Evolutionary conservation across 2,888 invertebrate species (phyloP).

Genomic region (Leptogaster cylindrica): DNA sequence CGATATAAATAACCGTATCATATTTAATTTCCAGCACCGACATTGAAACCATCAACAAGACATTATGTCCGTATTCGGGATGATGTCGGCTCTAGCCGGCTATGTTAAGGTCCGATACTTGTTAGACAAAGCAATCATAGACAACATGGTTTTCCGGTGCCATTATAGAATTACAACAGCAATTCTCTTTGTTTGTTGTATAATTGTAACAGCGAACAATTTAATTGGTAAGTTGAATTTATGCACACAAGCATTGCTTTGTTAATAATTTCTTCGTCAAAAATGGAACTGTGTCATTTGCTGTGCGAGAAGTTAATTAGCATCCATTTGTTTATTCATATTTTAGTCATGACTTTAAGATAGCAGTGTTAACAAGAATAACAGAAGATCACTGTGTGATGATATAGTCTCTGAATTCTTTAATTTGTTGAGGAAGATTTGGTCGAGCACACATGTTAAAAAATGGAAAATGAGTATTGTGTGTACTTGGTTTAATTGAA

Average conservation of each 20-base stretch:
- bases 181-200: constrained; percentile 83
- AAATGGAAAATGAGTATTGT: no score
- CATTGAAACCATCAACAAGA: neutral
- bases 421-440: no score
- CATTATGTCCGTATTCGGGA: constrained; percentile 79
- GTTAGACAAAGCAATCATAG: constrained; percentile 86
- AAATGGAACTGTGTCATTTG: neutral
- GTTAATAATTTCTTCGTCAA: neutral
- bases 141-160: constrained; percentile 88
- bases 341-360: no score
- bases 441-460: no score
- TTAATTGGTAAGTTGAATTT: constrained; percentile 78
- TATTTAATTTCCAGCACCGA: neutral
- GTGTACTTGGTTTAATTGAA: no score
- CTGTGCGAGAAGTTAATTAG: neutral
- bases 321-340: no score
- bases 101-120: constrained; percentile 89
- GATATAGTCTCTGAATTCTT: no score
- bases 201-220: constrained; percentile 88
- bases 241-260: neutral
- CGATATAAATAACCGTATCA: neutral
- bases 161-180: constrained; percentile 89
- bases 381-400: no score
- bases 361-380: no score
- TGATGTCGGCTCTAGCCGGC: constrained; percentile 88